Evolutionary conservation across 53 echinoderm and acorn worm genomes (phyloP).

Genomic region (Astropecten irregularis): DNA sequence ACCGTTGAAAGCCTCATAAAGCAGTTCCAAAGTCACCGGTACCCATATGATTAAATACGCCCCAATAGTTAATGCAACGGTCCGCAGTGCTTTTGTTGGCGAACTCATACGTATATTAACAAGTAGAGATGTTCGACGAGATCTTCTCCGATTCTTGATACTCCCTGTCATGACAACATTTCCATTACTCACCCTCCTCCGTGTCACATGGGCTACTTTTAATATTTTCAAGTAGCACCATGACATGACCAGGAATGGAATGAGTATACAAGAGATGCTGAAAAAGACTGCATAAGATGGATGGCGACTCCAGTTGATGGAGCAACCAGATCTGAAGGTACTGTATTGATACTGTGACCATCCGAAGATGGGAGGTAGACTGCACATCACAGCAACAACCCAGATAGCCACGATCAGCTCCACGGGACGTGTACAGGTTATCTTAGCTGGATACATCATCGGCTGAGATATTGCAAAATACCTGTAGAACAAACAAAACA

Average conservation of each 20-base stretch:
- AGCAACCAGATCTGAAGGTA: slow-evolving; percentile 62
- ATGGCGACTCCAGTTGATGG: slow-evolving; percentile 79
- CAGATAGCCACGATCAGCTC: slow-evolving; percentile 66
- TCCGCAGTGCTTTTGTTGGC: slow-evolving; percentile 87
- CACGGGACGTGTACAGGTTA: slow-evolving; percentile 72
- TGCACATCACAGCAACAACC: slow-evolving; percentile 70
- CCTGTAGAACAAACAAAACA: slow-evolving; percentile 53
- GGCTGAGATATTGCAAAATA: slow-evolving; percentile 94
- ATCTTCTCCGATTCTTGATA: slow-evolving; percentile 52
- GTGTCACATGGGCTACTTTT: slow-evolving; percentile 69
- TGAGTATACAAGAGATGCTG: slow-evolving; percentile 47
- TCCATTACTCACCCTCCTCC: slow-evolving; percentile 83
- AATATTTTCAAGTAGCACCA: slow-evolving; percentile 78
- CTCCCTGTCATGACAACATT: slow-evolving; percentile 64
- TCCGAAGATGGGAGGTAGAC: slow-evolving; percentile 80
- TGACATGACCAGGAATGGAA: slow-evolving; percentile 63
- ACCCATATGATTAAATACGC: slow-evolving; percentile 67
- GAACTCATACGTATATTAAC: slow-evolving; percentile 96
- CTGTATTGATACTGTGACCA: slow-evolving; percentile 83
- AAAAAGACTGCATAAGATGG: slow-evolving; percentile 81
- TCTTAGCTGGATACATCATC: slow-evolving; percentile 80
- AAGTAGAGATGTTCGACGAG: slow-evolving; percentile 84
- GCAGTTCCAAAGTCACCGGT: slow-evolving; percentile 69
- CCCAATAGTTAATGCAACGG: slow-evolving; percentile 74
- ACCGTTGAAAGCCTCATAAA: slow-evolving; percentile 72